These are phyloP conservation scores for Pyrgilauda ruficollis DNA, from an alignment of 2,113 vertebrate genomes.

Conservation along the genomic window DNA sequence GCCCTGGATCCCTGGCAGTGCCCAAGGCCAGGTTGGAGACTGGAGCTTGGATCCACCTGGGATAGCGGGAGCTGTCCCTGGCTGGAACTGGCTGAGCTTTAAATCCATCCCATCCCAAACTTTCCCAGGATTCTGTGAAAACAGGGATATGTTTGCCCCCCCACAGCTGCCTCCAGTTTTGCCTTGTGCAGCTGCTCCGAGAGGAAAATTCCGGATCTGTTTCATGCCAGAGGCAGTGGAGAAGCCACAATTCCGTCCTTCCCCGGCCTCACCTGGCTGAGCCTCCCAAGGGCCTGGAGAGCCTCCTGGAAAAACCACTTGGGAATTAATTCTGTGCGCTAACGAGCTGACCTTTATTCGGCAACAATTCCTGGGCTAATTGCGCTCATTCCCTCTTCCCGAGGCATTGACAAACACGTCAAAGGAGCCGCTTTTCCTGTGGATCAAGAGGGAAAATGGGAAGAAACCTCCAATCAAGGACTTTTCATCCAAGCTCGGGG, in stretches of 20 bases:
- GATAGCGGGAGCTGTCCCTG: rapidly evolving
- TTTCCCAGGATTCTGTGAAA: not conserved
- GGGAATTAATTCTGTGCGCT: not conserved
- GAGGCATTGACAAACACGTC: not conserved
- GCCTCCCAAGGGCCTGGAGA: not conserved
- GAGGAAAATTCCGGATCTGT: not conserved
- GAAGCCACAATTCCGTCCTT: not conserved
- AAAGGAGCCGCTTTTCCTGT: not conserved
- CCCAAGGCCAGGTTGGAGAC: rapidly evolving
- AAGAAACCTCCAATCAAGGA: not conserved
- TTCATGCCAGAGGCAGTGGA: not conserved
- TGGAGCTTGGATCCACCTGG: not conserved
- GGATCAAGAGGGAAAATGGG: not conserved
- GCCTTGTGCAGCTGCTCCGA: not conserved
- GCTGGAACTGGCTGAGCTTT: not conserved
- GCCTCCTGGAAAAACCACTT: not conserved
- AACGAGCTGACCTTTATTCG: not conserved
- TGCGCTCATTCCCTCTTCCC: not conserved
- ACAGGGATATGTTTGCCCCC: not conserved
- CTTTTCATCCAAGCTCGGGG: not conserved
- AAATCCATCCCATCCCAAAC: not conserved
- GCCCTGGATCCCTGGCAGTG: not conserved
- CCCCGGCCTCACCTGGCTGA: not conserved
- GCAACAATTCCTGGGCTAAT: not conserved
- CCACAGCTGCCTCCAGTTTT: rapidly evolving